Evolutionary conservation across 2,113 vertebrate species (phyloP), one percentile per base, ranked within the genome.

Genomic region (Megaptera novaeangliae): DNA sequence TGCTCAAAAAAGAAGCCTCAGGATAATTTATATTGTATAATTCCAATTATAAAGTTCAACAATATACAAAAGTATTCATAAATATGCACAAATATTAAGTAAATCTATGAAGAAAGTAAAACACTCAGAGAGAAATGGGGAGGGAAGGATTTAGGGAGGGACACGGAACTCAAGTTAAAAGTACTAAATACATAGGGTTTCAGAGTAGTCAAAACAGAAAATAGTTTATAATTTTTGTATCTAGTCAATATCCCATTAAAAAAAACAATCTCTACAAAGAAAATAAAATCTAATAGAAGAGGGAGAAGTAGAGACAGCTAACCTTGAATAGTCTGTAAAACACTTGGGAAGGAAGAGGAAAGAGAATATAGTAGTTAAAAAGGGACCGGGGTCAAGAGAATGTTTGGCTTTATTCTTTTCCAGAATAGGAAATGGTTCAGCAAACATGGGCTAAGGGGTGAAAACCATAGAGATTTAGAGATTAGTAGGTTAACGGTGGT

Each of bases 391-490:
- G n/a, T 69, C 27, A 77, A 88, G 75, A 49, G 75, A 78, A 25
- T 18, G 13, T 78, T 63, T 81, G 74, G 23, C 85, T 93, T 88
- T 64, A 27, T 86, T 71, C 36, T 71, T 69, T 72, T 87, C 80
- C 85, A 92, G 66, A 96, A 90, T 14, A 90, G 41, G 44, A 96
- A 83, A 87, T 80, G 61, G 63, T 68, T 95, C 90, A 39, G 55
- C 82, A 83, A 66, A 81, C 4, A 31, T 3, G 11, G 9, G 23
- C 44, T 78, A 55, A 44, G 10, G 68, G n/a, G 75, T 39, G 41
- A 72, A 74, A 63, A 61, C 12, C 75, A 57, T 5, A 39, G 44
- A 80, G 61, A 81, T 18, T 27, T 15, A 23, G 72, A 78, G 77
- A 61, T 27, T 25, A 71, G 36, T 6, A 64, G 6, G 23, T 75